These are phyloP conservation scores for Siniperca obscura DNA, from an alignment of 2,797 vertebrate genomes.

Conservation along the genomic window DNA sequence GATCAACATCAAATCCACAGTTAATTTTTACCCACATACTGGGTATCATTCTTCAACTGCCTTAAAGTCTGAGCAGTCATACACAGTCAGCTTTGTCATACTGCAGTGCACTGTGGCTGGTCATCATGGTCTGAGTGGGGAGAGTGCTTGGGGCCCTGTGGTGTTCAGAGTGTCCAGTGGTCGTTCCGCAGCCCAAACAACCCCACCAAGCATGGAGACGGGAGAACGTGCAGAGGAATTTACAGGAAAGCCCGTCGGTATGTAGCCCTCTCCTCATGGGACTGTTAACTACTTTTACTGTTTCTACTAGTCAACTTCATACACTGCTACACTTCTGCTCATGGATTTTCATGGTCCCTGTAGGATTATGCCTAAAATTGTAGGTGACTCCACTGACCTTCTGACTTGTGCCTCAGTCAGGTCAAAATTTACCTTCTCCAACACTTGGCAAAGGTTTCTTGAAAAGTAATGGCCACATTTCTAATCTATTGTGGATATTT, in stretches of 20 bases:
- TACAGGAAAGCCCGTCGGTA: conserved; percentile 93
- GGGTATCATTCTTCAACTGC: not conserved
- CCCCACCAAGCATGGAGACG: conserved; percentile 83
- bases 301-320: not conserved
- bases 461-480: too few species aligned
- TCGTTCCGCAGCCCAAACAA: conserved; percentile 94
- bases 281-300: not conserved
- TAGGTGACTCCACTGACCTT: not conserved
- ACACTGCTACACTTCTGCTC: not conserved
- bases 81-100: not conserved
- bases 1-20: too few species aligned
- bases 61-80: not conserved
- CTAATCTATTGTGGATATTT: not conserved
- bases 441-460: not conserved
- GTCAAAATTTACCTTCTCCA: not conserved
- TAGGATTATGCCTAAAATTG: not conserved
- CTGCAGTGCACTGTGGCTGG: conserved; percentile 92
- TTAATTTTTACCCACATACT: not conserved
- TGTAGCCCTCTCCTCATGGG: not conserved
- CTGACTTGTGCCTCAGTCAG: not conserved
- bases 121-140: conserved; percentile 94
- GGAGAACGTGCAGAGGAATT: conserved; percentile 88
- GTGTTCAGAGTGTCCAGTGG: conserved; percentile 93
- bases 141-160: conserved; percentile 90
- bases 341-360: not conserved